Conservation (phyloP, 2,113 vertebrate genomes). For the Phrynosoma platyrhinos region DNA sequence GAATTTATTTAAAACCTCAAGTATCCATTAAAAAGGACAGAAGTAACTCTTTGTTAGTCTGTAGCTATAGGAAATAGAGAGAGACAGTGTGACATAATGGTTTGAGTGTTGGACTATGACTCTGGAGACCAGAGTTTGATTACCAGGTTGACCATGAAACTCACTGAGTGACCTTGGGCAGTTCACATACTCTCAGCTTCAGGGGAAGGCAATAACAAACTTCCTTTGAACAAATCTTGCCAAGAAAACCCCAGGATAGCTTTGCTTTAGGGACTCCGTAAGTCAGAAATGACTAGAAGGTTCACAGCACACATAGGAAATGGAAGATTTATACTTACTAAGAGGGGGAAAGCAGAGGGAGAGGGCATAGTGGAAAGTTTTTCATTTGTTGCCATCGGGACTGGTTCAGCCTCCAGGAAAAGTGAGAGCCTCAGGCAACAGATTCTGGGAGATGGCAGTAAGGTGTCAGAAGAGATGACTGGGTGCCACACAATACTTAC, state of each 20-base stretch:
- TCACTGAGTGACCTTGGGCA: too few species aligned
- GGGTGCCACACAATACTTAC: neutral
- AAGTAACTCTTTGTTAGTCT: constrained; percentile 54
- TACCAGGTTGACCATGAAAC: too few species aligned
- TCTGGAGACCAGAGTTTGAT: too few species aligned
- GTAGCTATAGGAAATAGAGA: neutral
- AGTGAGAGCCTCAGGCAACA: neutral
- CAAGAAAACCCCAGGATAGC: too few species aligned
- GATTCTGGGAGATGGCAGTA: neutral
- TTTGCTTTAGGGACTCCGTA: too few species aligned
- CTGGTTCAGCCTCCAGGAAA: neutral
- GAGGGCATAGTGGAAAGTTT: neutral
- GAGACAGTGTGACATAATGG: too few species aligned
- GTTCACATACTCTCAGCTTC: too few species aligned
- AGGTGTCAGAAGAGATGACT: neutral
- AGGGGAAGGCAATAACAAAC: too few species aligned
- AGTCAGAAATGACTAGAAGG: too few species aligned
- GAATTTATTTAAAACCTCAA: constrained; percentile 75
- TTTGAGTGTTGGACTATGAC: too few species aligned
- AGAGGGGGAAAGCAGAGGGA: neutral
- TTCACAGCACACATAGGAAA: too few species aligned
- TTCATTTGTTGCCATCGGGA: neutral
- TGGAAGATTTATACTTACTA: neutral
- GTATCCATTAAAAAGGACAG: constrained; percentile 62
- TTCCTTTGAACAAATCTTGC: too few species aligned